Base-by-base conservation (phyloP, 2,888 invertebrate species). In the Latheticus oryzae region DNA sequence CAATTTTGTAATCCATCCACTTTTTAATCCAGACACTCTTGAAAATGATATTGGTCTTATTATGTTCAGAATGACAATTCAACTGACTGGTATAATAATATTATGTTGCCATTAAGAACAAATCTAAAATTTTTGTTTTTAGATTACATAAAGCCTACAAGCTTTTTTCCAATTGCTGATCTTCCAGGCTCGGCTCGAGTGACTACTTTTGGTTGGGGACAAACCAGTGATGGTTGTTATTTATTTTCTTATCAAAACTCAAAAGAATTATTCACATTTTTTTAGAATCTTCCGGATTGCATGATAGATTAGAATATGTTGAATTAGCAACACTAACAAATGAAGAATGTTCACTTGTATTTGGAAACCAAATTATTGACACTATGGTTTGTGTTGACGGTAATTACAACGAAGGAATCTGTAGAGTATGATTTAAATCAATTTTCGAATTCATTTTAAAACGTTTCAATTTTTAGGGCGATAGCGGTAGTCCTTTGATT, bases 401-500 rank as follows among this genome's bases (percentile, higher is more conserved):
- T 5, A 32, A 38, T 32, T 48, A 11, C 26, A 38, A 40, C 7
- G 40, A 42, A 17, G 48, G 55, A 5, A 48, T 38, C 2, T 56
- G 55, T 11, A 16, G 11, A 11, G 55, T 55, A 30, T 17, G 45
- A 16, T 32, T 11, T 24, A 7, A 8, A 7, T 3, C 5, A 43
- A 7, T 5, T 7, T 15, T 26, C 2, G 2, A 26, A 7, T 26
- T 3, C 7, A 8, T 26, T 26, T 9, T n/a, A 3, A 28, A 12
- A 8, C 3, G 9, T 32, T 12, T 33, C 13, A 9, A 19, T n/a
- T 23, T 45, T 53, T 23, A 55, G 55, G 55, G 55, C 17, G 55
- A 56, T 24, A 48, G 19, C 33, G 55, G 55, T 4, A 33, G 55
- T 56, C 48, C 55, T 11, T 19, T 56, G 5, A 33, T 56, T 1